Conservation (phyloP, 2,113 vertebrate species). For the Sinocyclocheilus anophthalmus region DNA sequence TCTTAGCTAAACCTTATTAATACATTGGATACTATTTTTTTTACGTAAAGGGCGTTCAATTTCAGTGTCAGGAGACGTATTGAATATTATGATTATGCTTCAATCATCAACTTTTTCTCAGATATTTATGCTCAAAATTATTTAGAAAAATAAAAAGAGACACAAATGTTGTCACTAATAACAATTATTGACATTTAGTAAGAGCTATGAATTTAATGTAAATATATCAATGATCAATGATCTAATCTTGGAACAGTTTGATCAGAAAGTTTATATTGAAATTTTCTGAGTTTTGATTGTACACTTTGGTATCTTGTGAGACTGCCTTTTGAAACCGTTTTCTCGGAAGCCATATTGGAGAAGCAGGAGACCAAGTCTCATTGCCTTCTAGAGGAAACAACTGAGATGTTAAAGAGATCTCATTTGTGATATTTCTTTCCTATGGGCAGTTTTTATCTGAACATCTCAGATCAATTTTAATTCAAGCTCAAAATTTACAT, state of each 20-base stretch:
- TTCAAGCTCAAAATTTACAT: background rate
- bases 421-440: background rate
- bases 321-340: background rate
- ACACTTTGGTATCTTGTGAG: background rate
- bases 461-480: background rate
- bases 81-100: background rate
- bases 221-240: background rate
- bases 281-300: no score
- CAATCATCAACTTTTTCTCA: background rate
- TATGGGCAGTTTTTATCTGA: background rate
- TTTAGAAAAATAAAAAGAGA: background rate
- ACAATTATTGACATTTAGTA: background rate
- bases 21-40: background rate
- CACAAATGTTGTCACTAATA: background rate
- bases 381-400: background rate
- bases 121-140: background rate
- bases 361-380: background rate
- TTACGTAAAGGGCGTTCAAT: background rate
- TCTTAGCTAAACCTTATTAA: slow-evolving; percentile 73
- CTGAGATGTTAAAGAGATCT: slow-evolving; percentile 13
- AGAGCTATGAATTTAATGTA: background rate
- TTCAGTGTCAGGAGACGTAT: background rate
- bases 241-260: background rate
- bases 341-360: background rate
- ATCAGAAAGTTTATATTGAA: background rate